These are phyloP conservation scores for Chloroclysta siterata DNA, from an alignment of 2,888 invertebrate species.

Conservation along the genomic window DNA sequence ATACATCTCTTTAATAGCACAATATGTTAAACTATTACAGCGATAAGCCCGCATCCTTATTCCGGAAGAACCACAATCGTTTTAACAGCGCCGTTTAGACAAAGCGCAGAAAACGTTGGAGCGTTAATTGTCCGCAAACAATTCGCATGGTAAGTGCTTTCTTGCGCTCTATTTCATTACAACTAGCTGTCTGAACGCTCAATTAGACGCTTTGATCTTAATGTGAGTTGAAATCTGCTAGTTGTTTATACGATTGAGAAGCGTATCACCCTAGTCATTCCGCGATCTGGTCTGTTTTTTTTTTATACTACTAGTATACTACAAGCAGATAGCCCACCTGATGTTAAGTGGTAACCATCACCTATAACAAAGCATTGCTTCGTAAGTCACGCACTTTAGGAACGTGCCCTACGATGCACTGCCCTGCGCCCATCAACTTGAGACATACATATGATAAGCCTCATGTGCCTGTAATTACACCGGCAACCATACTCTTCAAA, in stretches of 20 bases:
- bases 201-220: conserved; percentile 1
- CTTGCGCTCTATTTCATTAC: conserved; percentile 9
- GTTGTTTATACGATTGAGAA: not conserved
- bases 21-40: conserved; percentile 34
- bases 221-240: not conserved
- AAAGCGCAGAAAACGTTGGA: conserved; percentile 44
- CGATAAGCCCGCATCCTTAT: conserved; percentile 41
- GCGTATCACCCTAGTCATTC: no score
- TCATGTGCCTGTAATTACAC: no score
- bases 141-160: conserved; percentile 40
- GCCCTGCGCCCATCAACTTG: no score
- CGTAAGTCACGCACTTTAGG: no score
- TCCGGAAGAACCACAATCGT: conserved; percentile 46
- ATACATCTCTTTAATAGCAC: conserved; percentile 33
- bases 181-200: conserved; percentile 5
- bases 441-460: no score
- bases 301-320: no score
- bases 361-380: no score
- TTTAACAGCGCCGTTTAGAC: conserved; percentile 51
- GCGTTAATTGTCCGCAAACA: conserved; percentile 52
- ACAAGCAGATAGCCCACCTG: no score
- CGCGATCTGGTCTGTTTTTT: no score
- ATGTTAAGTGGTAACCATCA: no score
- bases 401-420: no score
- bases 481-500: no score